phyloP scores from a whole-genome alignment of 2,888 invertebrate species.

The Dorcus parallelipipedus region DNA sequence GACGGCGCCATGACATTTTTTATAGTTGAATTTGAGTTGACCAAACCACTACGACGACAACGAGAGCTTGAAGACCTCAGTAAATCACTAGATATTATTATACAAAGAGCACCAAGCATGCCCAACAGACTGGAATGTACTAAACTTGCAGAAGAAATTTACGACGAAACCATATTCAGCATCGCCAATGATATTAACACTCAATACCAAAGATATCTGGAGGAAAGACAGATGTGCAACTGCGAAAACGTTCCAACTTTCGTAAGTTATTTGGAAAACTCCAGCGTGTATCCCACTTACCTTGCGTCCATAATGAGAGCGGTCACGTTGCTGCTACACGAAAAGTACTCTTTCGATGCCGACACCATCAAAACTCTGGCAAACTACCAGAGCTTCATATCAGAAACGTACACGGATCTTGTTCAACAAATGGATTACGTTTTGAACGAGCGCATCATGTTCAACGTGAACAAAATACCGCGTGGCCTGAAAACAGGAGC shows the following conservation, averaged over 20 bases:
- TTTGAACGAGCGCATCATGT: slow-evolving; percentile 31
- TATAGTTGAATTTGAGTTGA: slow-evolving; percentile 42
- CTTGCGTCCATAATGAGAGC: slow-evolving; percentile 34
- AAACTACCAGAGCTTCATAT: slow-evolving; percentile 32
- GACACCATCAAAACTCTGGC: slow-evolving; percentile 2
- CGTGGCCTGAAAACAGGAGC: slow-evolving; percentile 13
- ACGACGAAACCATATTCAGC: slow-evolving; percentile 33
- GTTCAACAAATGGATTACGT: slow-evolving; percentile 37
- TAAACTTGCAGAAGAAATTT: slow-evolving; percentile 35
- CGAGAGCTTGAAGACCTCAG: slow-evolving; percentile 38
- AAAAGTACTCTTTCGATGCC: slow-evolving; percentile 9
- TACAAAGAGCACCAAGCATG: slow-evolving; percentile 22
- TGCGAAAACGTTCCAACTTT: slow-evolving; percentile 24
- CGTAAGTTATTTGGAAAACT: slow-evolving; percentile 23
- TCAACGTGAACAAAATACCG: slow-evolving; percentile 13
- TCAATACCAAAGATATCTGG: slow-evolving; percentile 32
- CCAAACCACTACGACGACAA: slow-evolving; percentile 34
- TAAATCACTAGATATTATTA: slow-evolving; percentile 22
- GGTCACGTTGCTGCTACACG: slow-evolving; percentile 30
- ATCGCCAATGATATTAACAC: slow-evolving; percentile 37
- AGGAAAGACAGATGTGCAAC: slow-evolving; percentile 25
- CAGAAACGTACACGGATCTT: slow-evolving; percentile 36
- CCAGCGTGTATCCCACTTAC: slow-evolving; percentile 35
- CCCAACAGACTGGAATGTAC: slow-evolving; percentile 34
- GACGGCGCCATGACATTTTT: slow-evolving; percentile 41